Evolutionary conservation across 2,797 vertebrate genomes (phyloP).

Genomic region (Muraenolepis orangiensis): DNA sequence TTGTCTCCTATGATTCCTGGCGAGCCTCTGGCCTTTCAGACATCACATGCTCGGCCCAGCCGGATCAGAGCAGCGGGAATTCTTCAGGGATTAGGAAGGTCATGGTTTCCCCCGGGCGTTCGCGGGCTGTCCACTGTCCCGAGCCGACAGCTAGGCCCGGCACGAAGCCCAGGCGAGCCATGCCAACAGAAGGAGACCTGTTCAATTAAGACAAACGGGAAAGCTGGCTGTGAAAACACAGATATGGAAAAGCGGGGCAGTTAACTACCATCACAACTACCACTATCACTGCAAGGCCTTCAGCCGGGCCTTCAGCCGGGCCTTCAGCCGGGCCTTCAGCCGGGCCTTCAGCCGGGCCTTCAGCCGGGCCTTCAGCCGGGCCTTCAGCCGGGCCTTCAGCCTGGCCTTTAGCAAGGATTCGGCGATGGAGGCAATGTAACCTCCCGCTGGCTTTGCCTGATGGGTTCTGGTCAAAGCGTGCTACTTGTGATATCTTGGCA

Average conservation of each 20-base stretch:
- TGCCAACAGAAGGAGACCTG: conserved; percentile 51
- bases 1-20: conserved; percentile 57
- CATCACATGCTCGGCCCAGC: conserved; percentile 60
- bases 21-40: conserved; percentile 61
- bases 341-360: too few species aligned
- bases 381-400: too few species aligned
- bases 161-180: conserved; percentile 40
- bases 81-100: conserved; percentile 74
- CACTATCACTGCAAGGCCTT: too few species aligned
- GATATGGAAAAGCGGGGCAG: conserved; percentile 30
- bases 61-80: conserved; percentile 70
- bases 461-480: neutral
- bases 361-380: too few species aligned
- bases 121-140: conserved; percentile 57
- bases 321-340: too few species aligned
- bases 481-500: neutral
- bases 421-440: neutral
- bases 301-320: too few species aligned
- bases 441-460: neutral
- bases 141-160: conserved; percentile 53
- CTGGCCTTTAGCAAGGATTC: too few species aligned
- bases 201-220: conserved; percentile 68
- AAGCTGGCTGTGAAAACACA: conserved; percentile 52
- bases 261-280: too few species aligned
- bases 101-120: conserved; percentile 65